Conservation (phyloP, 2,797 vertebrate species). For the Smutsia temminckii region DNA sequence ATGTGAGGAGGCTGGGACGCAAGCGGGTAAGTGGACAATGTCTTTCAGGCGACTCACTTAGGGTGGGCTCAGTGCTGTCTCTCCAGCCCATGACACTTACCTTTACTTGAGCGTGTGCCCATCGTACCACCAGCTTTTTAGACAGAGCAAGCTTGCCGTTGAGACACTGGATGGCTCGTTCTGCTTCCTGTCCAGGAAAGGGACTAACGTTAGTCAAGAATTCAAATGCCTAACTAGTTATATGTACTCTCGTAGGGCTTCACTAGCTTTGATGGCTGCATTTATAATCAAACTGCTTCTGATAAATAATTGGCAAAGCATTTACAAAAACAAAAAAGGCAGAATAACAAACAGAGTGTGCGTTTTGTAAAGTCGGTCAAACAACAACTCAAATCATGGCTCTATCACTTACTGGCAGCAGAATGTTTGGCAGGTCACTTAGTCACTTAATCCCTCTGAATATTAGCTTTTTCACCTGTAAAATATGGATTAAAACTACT, state of each 20-base stretch:
- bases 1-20: slow-evolving; percentile 19
- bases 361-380: background rate
- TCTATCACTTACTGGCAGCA: background rate
- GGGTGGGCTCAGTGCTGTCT: background rate
- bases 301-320: slow-evolving; percentile 37
- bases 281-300: slow-evolving; percentile 44
- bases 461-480: background rate
- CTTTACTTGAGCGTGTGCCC: slow-evolving; percentile 96
- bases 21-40: background rate
- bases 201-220: slow-evolving; percentile 56
- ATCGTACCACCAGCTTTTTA: slow-evolving; percentile 97
- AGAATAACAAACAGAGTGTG: background rate
- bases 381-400: background rate
- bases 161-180: slow-evolving; percentile 96
- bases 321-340: slow-evolving; percentile 23
- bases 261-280: background rate
- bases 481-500: background rate
- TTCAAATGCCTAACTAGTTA: background rate
- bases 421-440: background rate
- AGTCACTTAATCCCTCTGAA: background rate
- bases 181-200: slow-evolving; percentile 92
- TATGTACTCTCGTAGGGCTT: background rate
- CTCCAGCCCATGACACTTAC: slow-evolving; percentile 74
- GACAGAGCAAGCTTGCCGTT: slow-evolving; percentile 98
- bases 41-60: background rate